phyloP scores from a whole-genome alignment of 2,888 invertebrate species.

The Calephelis perditalis region DNA sequence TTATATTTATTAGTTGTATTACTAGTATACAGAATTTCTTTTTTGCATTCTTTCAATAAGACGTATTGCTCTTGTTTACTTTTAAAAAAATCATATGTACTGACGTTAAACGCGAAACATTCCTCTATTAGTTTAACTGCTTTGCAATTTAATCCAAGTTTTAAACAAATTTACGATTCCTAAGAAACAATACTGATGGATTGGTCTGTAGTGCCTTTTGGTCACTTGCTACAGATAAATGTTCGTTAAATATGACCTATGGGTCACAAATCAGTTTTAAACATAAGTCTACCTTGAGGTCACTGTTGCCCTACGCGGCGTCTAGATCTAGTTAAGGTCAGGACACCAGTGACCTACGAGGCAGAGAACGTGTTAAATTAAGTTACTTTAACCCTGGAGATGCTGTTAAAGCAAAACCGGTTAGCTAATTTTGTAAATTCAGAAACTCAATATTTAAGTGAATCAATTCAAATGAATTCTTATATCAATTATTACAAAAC shows the following conservation, averaged over 20 bases:
- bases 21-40: neutral
- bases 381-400: no score
- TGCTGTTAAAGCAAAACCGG: no score
- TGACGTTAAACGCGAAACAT: no score
- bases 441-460: no score
- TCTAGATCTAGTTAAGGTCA: neutral
- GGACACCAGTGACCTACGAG: constrained; percentile 7
- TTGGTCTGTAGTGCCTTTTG: neutral
- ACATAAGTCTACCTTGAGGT: neutral
- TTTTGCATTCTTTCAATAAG: neutral
- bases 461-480: no score
- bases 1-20: no score
- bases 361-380: neutral
- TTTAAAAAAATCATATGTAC: no score
- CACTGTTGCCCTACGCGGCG: neutral
- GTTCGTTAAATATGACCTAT: neutral
- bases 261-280: neutral
- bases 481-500: no score
- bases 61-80: no score
- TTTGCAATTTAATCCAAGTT: neutral
- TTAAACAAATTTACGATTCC: neutral
- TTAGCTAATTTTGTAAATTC: no score
- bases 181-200: neutral
- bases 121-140: no score
- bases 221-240: neutral